Base-by-base conservation (phyloP, 2,113 vertebrate species). In the Scophthalmus maximus region DNA sequence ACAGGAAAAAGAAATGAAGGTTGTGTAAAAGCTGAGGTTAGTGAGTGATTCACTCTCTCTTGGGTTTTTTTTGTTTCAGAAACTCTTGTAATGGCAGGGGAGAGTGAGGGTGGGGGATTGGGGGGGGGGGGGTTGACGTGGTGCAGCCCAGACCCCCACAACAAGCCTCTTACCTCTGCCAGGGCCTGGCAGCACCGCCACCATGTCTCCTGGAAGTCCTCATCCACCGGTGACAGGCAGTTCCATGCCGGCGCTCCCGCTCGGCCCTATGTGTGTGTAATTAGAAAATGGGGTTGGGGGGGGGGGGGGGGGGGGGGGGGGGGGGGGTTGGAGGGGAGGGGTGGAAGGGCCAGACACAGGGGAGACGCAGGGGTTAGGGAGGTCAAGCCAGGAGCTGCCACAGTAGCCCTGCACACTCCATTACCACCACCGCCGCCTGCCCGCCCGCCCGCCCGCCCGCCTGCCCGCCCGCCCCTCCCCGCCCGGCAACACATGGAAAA, bases 91-190 rank as follows among this genome's bases (percentile, higher is more conserved):
- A 34, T 66, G 56, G 36, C 23, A 8, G 12, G 53, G 56, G 17
- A 22, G n/a, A 18, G 20, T 23, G 11, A 12, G n/a, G 20, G 29
- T 9, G 64, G 5, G 76, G 15, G 67, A n/a, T n/a, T n/a, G n/a
- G n/a, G n/a, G n/a, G n/a, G n/a, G n/a, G n/a, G n/a, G n/a, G n/a
- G n/a, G n/a, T n/a, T n/a, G n/a, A n/a, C n/a, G n/a, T n/a, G n/a
- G 32, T 10, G 42, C 20, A 49, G 26, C 50, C 18, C 15, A 1
- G 2, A 17, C 29, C 34, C 69, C 71, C 11, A 52, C 38, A 40
- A 65, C 38, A 42, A 68, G 77, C 72, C 17, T 73, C 89, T 86
- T 87, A 92, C 90, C 90, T 88, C 78, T 64, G 47, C 44, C 20
- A 3, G 1, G 23, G 64, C 58, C 51, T 30, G 18, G 5, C 11